Base-by-base conservation (phyloP, 2,797 vertebrate species). In the Spinibarbus caldwelli region DNA sequence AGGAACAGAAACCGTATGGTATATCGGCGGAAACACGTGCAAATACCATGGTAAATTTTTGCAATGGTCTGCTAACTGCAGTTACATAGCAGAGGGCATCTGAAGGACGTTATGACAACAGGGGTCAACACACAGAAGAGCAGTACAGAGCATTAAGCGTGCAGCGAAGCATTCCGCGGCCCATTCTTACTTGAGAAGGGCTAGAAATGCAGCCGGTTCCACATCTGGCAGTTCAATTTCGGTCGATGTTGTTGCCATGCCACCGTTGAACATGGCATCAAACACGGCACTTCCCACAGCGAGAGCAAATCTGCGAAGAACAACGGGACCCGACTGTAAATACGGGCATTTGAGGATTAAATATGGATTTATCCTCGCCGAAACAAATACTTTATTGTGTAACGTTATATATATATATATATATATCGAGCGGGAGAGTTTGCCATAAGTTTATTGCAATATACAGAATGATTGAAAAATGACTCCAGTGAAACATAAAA, bases 211-310 rank as follows among this genome's bases (percentile, higher is more conserved):
- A 10, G 96, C 96, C 0, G 96, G 96, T 88, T 97, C 96, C 91
- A 97, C 96, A 2, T 97, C 96, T 0, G 96, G 96, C 87, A 97
- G 93, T 90, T 97, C 96, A 1, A 97, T 97, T 94, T 97, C 96
- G 0, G 96, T 95, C 59, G 96, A 97, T 0, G 96, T 97, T 66
- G 96, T 97, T 86, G 96, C 96, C 96, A 97, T 97, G 6, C 96
- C 96, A 38, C 96, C 96, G 41, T 97, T 97, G 87, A 97, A 97
- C 96, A 97, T 97, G 0, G 96, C 96, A 78, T 97, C 96, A 6
- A 97, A 97, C 86, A 97, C 96, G 0, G 96, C 96, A 0, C 96
- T 97, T 91, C 96, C 96, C 90, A 97, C 96, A 0, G 96, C 96
- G 86, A 97, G 93, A 93, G 97, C 96, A 57, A 97, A 97, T 94